A percentile compares a stretch with the other conserved stretches of the same genome.
These are phyloP conservation scores for Mareca penelope DNA, from an alignment of 2,797 vertebrate genomes.

Conservation along the genomic window DNA sequence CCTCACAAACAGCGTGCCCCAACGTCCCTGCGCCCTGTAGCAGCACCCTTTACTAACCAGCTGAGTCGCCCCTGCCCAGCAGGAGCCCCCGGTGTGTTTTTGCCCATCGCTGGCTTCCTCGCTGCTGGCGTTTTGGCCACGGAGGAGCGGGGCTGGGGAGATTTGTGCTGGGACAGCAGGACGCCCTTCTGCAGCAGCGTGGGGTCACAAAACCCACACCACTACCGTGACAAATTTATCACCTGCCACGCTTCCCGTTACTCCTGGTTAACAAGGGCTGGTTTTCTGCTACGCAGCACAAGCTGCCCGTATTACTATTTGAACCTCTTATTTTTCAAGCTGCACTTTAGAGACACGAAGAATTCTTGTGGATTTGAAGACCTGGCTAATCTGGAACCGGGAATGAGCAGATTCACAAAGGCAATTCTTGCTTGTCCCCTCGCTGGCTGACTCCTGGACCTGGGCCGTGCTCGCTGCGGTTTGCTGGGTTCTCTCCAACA, in stretches of 20 bases:
- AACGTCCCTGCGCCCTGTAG: not conserved
- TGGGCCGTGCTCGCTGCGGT: accelerated
- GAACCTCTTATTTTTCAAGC: not conserved
- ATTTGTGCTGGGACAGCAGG: not conserved
- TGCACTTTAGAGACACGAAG: accelerated
- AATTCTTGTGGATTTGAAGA: not conserved
- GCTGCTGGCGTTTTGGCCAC: accelerated
- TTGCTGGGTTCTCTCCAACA: accelerated
- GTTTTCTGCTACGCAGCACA: not conserved
- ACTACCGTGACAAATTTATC: not conserved
- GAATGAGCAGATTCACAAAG: not conserved
- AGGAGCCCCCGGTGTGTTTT: no score
- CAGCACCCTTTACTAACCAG: not conserved
- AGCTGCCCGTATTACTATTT: accelerated
- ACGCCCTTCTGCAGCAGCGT: accelerated
- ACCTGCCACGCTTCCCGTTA: not conserved
- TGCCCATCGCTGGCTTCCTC: not conserved
- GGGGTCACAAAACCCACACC: not conserved
- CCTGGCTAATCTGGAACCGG: not conserved
- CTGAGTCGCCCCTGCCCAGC: not conserved
- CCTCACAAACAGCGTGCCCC: no score
- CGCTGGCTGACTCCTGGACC: not conserved
- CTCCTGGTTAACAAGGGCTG: accelerated
- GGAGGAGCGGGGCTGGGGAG: accelerated
- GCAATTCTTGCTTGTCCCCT: not conserved